Evolutionary conservation across 2,797 vertebrate genomes (phyloP).

Genomic region (Pangasius djambal): DNA sequence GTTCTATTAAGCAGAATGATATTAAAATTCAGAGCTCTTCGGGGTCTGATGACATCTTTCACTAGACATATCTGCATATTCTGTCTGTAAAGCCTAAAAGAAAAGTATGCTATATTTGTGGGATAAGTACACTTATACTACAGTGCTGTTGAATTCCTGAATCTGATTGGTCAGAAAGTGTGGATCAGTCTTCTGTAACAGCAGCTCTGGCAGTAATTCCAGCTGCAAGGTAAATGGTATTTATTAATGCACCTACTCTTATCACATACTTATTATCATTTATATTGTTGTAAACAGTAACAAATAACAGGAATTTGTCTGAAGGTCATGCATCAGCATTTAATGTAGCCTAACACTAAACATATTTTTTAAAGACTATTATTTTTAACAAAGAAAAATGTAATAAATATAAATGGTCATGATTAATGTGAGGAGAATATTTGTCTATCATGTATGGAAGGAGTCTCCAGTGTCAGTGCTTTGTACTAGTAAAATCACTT

Average conservation of each 20-base stretch:
- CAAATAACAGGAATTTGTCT: background rate
- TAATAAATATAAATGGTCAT: background rate
- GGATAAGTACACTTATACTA: background rate
- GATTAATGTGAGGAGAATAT: background rate
- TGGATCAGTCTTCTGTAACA: background rate
- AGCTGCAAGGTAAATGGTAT: background rate
- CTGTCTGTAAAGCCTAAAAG: background rate
- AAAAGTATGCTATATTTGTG: background rate
- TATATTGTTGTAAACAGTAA: background rate
- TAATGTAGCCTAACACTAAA: background rate
- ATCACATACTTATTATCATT: background rate
- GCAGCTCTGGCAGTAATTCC: background rate
- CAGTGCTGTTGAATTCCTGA: background rate
- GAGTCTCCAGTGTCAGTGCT: background rate
- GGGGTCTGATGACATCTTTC: background rate
- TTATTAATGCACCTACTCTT: background rate
- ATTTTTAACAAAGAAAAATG: too few species aligned
- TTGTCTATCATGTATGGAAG: background rate
- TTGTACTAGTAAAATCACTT: background rate
- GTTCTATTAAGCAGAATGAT: constrained; percentile 41
- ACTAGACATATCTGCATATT: background rate
- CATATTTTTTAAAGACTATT: too few species aligned
- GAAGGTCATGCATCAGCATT: background rate
- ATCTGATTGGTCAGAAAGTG: background rate
- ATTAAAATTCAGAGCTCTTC: constrained; percentile 35